Percentiles rank a stretch among this genome's conserved stretches.
phyloP scores from a whole-genome alignment of 2,797 vertebrate genomes.

The Buphagus erythrorhynchus region DNA sequence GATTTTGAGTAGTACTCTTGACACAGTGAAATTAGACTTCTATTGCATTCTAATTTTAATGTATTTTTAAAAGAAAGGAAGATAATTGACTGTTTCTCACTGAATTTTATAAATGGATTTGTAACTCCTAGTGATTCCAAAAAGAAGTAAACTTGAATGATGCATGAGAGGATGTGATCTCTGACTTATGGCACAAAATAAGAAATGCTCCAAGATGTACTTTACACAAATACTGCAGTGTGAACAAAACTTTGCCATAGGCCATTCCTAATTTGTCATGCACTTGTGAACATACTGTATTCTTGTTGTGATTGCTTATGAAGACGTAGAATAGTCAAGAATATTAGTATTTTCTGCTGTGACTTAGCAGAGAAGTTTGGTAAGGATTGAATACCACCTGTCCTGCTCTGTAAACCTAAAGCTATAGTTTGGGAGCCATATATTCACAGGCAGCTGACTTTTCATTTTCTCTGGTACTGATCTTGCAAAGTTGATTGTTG shows the following conservation, averaged over 20 bases:
- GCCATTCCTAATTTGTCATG: neutral
- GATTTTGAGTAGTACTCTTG: slow-evolving; percentile 39
- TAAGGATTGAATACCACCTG: neutral
- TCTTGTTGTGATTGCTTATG: neutral
- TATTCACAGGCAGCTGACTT: neutral
- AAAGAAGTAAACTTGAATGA: neutral
- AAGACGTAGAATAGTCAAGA: neutral
- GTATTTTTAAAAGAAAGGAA: slow-evolving; percentile 33
- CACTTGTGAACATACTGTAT: neutral
- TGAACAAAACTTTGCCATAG: neutral
- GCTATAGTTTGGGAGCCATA: neutral
- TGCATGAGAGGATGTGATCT: neutral
- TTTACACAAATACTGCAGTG: neutral
- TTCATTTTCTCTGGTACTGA: neutral
- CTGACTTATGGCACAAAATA: neutral
- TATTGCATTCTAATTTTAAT: slow-evolving; percentile 22
- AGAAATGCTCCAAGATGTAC: neutral
- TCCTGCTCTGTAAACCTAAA: neutral
- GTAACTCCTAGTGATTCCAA: neutral
- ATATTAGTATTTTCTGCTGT: neutral
- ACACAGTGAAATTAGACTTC: slow-evolving; percentile 11
- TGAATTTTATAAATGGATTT: slow-evolving; percentile 6
- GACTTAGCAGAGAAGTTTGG: neutral
- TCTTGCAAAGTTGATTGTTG: neutral
- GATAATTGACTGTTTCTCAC: slow-evolving; percentile 4